These are phyloP conservation scores for Nannoperca australis DNA, from an alignment of 2,797 vertebrate genomes.

Conservation along the genomic window DNA sequence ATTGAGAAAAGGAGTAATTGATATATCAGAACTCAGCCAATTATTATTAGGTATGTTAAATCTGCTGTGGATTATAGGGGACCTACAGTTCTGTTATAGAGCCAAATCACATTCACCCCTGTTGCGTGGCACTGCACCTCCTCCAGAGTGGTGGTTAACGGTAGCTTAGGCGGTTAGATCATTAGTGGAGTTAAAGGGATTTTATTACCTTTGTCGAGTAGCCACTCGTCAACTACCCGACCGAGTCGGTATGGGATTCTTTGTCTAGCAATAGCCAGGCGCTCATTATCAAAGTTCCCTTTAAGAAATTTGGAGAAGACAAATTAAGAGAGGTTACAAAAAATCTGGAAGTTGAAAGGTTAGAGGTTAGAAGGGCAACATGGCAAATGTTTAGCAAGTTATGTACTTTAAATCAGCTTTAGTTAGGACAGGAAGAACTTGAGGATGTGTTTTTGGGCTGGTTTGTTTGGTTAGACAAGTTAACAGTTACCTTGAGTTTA, in stretches of 20 bases:
- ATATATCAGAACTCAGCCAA: slow-evolving; percentile 15
- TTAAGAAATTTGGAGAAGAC: slow-evolving; percentile 97
- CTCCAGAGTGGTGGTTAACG: slow-evolving; percentile 86
- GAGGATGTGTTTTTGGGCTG: slow-evolving; percentile 75
- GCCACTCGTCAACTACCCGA: slow-evolving; percentile 99
- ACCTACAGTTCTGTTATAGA: slow-evolving; percentile 32
- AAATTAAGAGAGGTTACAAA: slow-evolving; percentile 90
- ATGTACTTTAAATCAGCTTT: slow-evolving; percentile 86
- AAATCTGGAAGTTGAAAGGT: slow-evolving; percentile 87
- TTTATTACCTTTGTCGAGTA: slow-evolving; percentile 99
- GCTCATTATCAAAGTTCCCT: slow-evolving; percentile 99
- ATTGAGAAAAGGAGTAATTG: not conserved
- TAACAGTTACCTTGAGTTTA: slow-evolving; percentile 85
- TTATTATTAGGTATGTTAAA: slow-evolving; percentile 10
- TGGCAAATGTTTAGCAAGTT: slow-evolving; percentile 87
- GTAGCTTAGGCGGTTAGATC: slow-evolving; percentile 83
- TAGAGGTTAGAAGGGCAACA: slow-evolving; percentile 87
- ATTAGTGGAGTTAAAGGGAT: slow-evolving; percentile 91
- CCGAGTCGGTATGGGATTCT: slow-evolving; percentile 99
- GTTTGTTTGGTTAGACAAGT: slow-evolving; percentile 82
- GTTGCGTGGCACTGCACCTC: slow-evolving; percentile 88
- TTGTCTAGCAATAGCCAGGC: slow-evolving; percentile 99
- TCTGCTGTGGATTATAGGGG: slow-evolving; percentile 28
- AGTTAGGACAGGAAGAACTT: slow-evolving; percentile 83
- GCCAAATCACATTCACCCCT: slow-evolving; percentile 61